Percentiles rank a stretch among this genome's conserved stretches.
These are phyloP conservation scores for Mythimna vitellina DNA, from an alignment of 2,888 invertebrate genomes.

Conservation along the genomic window DNA sequence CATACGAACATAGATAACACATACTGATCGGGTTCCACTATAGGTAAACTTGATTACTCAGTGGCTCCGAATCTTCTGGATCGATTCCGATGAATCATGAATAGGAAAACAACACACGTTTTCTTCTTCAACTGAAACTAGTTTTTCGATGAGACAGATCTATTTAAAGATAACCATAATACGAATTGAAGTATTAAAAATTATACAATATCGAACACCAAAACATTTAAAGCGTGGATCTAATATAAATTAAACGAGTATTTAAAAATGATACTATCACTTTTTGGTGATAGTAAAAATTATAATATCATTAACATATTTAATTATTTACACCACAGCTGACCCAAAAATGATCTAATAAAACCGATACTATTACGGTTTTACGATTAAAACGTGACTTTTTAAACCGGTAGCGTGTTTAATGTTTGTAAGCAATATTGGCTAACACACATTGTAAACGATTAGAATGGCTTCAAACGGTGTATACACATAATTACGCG, in stretches of 20 bases:
- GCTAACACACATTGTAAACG: not conserved
- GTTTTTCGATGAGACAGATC: slow-evolving; percentile 40
- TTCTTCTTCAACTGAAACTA: slow-evolving; percentile 39
- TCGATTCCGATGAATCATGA: slow-evolving; percentile 37
- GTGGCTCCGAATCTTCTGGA: slow-evolving; percentile 34
- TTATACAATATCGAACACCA: slow-evolving; percentile 4
- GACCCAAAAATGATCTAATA: slow-evolving; percentile 44
- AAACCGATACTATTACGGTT: slow-evolving; percentile 49
- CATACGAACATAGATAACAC: not conserved
- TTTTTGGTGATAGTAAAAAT: slow-evolving; percentile 50
- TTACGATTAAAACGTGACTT: slow-evolving; percentile 50
- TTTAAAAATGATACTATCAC: slow-evolving; percentile 30
- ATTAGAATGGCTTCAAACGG: slow-evolving; percentile 10
- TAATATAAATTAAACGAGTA: slow-evolving; percentile 46
- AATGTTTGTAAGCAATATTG: slow-evolving; percentile 21
- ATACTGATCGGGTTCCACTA: not conserved
- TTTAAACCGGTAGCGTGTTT: slow-evolving; percentile 45
- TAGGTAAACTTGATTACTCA: not conserved
- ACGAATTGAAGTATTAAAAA: slow-evolving; percentile 5
- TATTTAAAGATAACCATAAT: slow-evolving; percentile 31
- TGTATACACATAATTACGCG: slow-evolving; percentile 5
- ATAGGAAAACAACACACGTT: slow-evolving; percentile 28
- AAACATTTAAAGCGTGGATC: slow-evolving; percentile 23
- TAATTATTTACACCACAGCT: slow-evolving; percentile 53
- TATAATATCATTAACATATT: slow-evolving; percentile 60